Conservation (phyloP, 2,888 invertebrate genomes). For the Himalopsyche anomala region DNA sequence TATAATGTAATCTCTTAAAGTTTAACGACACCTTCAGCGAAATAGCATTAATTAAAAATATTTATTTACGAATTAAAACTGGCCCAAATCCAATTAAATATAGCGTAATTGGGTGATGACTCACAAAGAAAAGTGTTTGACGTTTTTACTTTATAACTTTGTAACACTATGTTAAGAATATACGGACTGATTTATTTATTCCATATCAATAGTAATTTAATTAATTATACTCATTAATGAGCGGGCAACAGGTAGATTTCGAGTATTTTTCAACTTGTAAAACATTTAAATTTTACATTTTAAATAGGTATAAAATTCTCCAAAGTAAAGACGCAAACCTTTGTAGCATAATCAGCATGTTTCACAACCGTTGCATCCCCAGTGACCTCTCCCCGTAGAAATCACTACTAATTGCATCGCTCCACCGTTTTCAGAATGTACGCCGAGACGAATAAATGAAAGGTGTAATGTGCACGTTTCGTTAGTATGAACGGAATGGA, state of each 20-base stretch:
- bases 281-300: not conserved
- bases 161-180: too few species aligned
- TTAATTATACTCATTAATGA: too few species aligned
- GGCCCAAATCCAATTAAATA: too few species aligned
- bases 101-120: too few species aligned
- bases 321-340: conserved; percentile 44
- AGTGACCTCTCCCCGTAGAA: conserved; percentile 41
- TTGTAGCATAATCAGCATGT: conserved; percentile 47
- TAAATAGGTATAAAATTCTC: not conserved
- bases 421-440: not conserved
- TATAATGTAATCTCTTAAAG: too few species aligned
- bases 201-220: too few species aligned
- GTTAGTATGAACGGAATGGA: not conserved
- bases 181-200: too few species aligned
- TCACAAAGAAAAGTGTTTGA: too few species aligned
- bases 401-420: conserved; percentile 50
- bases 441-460: not conserved
- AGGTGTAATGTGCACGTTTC: not conserved
- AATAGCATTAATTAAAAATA: too few species aligned
- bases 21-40: too few species aligned
- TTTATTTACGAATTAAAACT: too few species aligned
- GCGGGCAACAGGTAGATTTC: not conserved
- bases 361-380: conserved; percentile 41
- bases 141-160: too few species aligned
- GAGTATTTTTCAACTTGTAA: not conserved